Evolutionary conservation across 2,888 invertebrate genomes (phyloP).

Genomic region (Agrotis exclamationis): DNA sequence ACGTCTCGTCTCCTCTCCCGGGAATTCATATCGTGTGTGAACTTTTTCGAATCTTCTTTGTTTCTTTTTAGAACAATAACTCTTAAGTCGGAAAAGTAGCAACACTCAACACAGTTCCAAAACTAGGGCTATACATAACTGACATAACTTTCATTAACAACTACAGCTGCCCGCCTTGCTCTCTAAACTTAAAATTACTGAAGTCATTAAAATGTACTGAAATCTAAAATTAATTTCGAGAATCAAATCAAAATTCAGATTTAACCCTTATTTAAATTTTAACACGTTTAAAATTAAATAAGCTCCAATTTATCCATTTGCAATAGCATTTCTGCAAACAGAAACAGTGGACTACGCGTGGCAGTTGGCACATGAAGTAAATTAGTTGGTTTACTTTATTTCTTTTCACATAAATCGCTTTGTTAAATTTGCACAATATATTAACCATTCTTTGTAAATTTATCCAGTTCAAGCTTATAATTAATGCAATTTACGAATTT

Average conservation of each 20-base stretch:
- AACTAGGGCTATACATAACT: conserved; percentile 16
- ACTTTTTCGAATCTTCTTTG: conserved; percentile 74
- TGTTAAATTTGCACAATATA: conserved; percentile 15
- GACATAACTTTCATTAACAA: conserved; percentile 26
- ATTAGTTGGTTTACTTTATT: conserved; percentile 22
- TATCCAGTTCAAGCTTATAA: conserved; percentile 33
- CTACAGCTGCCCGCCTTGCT: conserved; percentile 18
- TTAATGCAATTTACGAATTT: conserved; percentile 39
- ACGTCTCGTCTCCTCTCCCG: conserved; percentile 64
- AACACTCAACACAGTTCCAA: conserved; percentile 49
- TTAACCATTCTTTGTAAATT: conserved; percentile 28
- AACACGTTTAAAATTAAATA: conserved; percentile 31
- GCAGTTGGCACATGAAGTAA: conserved; percentile 1
- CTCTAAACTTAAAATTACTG: conserved; percentile 18
- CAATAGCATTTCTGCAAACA: conserved; percentile 10
- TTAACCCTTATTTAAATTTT: conserved; percentile 23
- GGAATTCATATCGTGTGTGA: conserved; percentile 75
- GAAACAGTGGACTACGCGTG: conserved; percentile 4
- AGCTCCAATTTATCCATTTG: conserved; percentile 19
- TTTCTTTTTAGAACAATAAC: conserved; percentile 68
- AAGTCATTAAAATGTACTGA: conserved; percentile 22
- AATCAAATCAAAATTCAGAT: conserved; percentile 26
- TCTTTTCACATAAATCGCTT: conserved; percentile 15
- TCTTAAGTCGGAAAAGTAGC: conserved; percentile 56
- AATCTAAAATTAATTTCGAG: conserved; percentile 23